Evolutionary conservation across 2,113 vertebrate genomes (phyloP).

Genomic region (Myotis davidii): DNA sequence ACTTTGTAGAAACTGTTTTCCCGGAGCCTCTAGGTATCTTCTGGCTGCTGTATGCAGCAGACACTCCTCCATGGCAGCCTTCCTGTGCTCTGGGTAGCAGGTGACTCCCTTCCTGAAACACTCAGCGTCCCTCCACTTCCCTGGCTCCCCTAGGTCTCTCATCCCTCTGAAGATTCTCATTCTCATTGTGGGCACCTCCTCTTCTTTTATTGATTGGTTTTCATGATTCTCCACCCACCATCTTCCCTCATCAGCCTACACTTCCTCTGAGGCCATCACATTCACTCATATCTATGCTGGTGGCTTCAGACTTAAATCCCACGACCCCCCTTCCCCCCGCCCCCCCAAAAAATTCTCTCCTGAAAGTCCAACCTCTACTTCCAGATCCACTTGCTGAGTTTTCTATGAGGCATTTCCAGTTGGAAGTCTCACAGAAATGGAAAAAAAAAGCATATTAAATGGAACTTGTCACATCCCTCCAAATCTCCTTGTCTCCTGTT

Average conservation of each 20-base stretch:
- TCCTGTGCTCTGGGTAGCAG: background rate
- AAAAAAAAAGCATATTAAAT: background rate
- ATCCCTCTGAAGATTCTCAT: background rate
- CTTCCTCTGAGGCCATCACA: background rate
- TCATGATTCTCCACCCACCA: background rate
- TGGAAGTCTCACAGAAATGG: background rate
- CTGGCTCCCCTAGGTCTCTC: background rate
- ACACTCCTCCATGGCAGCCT: rapidly evolving
- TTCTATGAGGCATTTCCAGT: background rate
- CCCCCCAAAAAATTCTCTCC: background rate
- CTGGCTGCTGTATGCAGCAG: background rate
- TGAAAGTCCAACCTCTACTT: background rate
- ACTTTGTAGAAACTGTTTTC: background rate
- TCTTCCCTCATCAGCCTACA: background rate
- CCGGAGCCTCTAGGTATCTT: background rate
- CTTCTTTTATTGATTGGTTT: background rate
- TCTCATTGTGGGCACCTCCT: background rate
- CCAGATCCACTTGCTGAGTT: background rate
- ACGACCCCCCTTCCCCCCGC: rapidly evolving
- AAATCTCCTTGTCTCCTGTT: background rate
- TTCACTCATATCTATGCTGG: background rate
- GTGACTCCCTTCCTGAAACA: background rate
- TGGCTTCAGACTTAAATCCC: background rate
- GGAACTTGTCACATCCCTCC: background rate
- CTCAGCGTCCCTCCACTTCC: background rate